These are phyloP conservation scores for Uropetala carovei DNA, from an alignment of 2,888 invertebrate genomes.

Conservation along the genomic window DNA sequence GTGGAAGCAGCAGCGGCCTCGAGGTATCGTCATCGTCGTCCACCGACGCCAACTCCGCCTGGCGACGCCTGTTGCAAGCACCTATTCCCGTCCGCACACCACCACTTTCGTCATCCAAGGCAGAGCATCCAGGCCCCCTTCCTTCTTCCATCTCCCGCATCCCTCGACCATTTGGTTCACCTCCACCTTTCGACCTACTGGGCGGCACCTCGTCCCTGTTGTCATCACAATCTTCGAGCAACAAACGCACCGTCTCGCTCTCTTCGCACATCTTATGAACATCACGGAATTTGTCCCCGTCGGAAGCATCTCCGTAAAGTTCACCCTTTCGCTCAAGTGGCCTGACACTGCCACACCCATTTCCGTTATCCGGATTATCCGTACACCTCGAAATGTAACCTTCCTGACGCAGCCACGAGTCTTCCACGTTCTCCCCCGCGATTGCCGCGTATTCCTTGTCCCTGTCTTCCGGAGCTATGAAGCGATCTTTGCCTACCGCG, in stretches of 20 bases:
- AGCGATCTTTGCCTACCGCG: not conserved
- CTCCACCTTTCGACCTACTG: not conserved
- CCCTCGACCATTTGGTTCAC: not conserved
- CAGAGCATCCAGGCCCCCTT: not conserved
- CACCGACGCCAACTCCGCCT: not conserved
- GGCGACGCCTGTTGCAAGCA: not conserved
- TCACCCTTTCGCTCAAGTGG: too few relatives aligned
- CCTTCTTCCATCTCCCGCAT: constrained; percentile 20
- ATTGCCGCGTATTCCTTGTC: not conserved
- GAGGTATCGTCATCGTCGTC: constrained; percentile 20
- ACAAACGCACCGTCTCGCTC: not conserved
- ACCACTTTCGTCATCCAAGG: too few relatives aligned
- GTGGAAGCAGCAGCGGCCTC: constrained; percentile 48
- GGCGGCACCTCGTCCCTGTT: not conserved
- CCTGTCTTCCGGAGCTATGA: not conserved
- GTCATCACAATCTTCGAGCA: not conserved
- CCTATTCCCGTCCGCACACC: not conserved
- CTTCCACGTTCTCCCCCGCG: not conserved
- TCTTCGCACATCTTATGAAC: not conserved
- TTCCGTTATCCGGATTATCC: too few relatives aligned
- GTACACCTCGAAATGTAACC: too few relatives aligned
- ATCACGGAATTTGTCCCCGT: not conserved
- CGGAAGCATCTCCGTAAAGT: too few relatives aligned
- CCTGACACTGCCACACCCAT: too few relatives aligned
- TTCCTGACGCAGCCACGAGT: not conserved